Percentiles rank a stretch among this genome's conserved stretches.
Conservation (phyloP, 2,888 invertebrate species). For the Platycheirus albimanus region DNA sequence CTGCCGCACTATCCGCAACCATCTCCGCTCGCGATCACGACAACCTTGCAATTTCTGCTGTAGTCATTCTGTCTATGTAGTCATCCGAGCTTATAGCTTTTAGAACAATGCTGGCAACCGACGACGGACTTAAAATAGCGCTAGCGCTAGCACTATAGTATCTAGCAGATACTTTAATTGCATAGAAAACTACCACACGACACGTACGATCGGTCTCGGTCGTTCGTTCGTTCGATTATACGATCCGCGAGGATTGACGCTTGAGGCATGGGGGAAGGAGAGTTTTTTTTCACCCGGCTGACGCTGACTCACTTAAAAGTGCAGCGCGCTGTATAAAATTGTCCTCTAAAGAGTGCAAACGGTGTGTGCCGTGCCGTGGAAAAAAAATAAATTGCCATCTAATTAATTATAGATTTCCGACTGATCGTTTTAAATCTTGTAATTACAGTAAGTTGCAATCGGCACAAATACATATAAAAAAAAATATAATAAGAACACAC, state of each 20-base stretch:
- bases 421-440: conserved; percentile 62
- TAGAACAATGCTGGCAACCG: conserved; percentile 53
- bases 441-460: conserved; percentile 42
- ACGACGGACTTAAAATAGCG: too few species aligned
- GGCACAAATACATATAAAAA: conserved; percentile 19
- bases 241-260: background rate
- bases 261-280: conserved; percentile 19
- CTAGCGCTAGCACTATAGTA: too few species aligned
- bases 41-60: conserved; percentile 65
- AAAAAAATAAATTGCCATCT: conserved; percentile 65
- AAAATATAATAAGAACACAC: conserved; percentile 32
- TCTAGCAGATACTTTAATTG: conserved; percentile 54
- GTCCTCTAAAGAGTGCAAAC: conserved; percentile 61
- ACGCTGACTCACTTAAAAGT: conserved; percentile 60
- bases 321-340: conserved; percentile 32
- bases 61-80: conserved; percentile 71
- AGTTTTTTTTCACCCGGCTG: conserved; percentile 32
- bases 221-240: conserved; percentile 11
- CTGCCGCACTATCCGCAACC: background rate
- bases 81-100: conserved; percentile 48
- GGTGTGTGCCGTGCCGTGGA: conserved; percentile 25
- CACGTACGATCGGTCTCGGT: conserved; percentile 31
- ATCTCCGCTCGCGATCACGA: conserved; percentile 4
- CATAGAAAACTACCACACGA: conserved; percentile 56
- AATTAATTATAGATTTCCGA: conserved; percentile 71